Conservation (phyloP, 2,797 vertebrate genomes). For the Orestias chungarensis region DNA sequence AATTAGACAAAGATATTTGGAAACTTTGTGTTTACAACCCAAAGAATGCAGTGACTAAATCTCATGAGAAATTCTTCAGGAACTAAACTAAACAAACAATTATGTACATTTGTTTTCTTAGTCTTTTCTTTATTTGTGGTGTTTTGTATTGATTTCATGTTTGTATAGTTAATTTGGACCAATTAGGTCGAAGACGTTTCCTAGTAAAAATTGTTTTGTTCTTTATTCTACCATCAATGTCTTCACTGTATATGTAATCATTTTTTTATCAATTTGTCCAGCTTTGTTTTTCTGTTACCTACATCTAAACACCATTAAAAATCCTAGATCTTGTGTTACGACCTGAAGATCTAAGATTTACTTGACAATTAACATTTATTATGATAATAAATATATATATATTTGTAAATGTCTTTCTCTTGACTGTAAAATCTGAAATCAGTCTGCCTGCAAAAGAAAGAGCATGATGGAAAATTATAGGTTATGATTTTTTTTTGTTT, state of each 20-base stretch:
- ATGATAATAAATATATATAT: background rate
- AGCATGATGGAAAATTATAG: too few species aligned
- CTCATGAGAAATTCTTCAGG: conserved; percentile 2
- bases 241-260: background rate
- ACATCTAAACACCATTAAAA: background rate
- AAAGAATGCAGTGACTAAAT: conserved; percentile 1
- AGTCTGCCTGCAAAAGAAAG: background rate
- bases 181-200: background rate
- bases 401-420: background rate
- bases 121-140: background rate
- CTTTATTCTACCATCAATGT: background rate
- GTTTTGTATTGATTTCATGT: background rate
- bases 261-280: background rate
- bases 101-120: conserved; percentile 12
- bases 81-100: conserved; percentile 27
- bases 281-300: background rate
- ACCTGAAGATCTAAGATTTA: background rate
- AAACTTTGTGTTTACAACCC: conserved; percentile 2
- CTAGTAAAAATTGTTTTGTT: background rate
- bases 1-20: too few species aligned
- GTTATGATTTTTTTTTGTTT: too few species aligned
- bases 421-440: background rate
- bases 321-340: too few species aligned
- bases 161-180: background rate
- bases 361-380: background rate